phyloP scores from a whole-genome alignment of 2,797 vertebrate species.

The Alauda arvensis region DNA sequence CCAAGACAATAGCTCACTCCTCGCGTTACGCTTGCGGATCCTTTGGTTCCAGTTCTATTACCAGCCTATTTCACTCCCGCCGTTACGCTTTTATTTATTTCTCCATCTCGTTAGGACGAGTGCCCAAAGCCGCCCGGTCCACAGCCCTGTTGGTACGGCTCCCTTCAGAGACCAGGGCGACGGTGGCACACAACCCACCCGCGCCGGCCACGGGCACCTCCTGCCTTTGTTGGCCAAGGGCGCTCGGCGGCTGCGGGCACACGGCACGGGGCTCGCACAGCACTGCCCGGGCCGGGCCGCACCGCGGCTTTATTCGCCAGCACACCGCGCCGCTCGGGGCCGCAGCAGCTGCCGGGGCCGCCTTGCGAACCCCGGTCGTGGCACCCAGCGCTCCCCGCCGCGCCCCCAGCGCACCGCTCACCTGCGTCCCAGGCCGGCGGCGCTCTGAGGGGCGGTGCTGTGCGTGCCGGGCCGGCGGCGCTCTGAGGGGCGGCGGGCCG shows the following conservation, averaged over 20 bases:
- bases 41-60: not conserved
- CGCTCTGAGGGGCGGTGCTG: not conserved
- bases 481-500: not conserved
- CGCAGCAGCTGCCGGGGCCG: too few relatives aligned
- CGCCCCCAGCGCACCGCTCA: not conserved
- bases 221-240: not conserved
- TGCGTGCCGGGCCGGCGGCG: not conserved
- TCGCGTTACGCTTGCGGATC: accelerated
- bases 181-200: accelerated
- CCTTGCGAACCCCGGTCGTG: too few relatives aligned
- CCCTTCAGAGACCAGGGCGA: not conserved
- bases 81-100: not conserved
- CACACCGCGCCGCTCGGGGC: not conserved
- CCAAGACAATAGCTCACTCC: accelerated
- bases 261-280: not conserved
- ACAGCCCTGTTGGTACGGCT: accelerated
- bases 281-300: not conserved
- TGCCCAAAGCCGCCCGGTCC: accelerated
- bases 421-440: not conserved
- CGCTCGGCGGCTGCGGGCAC: not conserved
- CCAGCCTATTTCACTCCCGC: not conserved
- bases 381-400: not conserved
- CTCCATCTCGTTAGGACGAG: accelerated
- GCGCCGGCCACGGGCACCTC: not conserved
- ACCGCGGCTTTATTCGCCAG: accelerated